Evolutionary conservation across 2,113 vertebrate species (phyloP).

Genomic region (Neomonachus schauinslandi): DNA sequence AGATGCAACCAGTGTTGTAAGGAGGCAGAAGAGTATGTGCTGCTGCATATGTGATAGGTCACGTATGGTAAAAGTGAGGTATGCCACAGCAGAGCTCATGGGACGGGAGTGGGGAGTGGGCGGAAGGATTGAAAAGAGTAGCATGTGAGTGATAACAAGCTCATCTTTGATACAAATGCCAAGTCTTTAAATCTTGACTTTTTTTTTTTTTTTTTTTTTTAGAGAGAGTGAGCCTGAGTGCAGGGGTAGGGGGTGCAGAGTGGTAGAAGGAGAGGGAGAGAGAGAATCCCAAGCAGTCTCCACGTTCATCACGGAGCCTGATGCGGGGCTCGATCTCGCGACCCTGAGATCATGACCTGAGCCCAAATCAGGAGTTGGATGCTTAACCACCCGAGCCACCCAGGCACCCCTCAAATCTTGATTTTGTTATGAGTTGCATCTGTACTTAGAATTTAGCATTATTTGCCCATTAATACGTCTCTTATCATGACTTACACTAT

Average conservation of each 20-base stretch:
- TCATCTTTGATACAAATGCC: background rate
- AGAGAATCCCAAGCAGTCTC: background rate
- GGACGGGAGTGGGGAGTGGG: background rate
- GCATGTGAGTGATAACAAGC: background rate
- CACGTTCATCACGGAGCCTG: rapidly evolving
- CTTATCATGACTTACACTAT: background rate
- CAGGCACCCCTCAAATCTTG: background rate
- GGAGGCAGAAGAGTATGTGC: background rate
- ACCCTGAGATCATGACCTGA: background rate
- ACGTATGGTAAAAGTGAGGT: rapidly evolving
- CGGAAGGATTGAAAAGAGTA: background rate
- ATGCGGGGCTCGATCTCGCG: background rate
- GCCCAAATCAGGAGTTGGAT: background rate
- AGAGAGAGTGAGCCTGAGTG: background rate
- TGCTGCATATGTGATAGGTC: background rate
- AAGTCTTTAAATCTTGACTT: background rate
- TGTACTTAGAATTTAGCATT: conserved; percentile 21
- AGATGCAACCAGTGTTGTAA: background rate
- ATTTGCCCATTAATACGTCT: conserved; percentile 5
- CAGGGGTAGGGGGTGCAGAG: background rate
- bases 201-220: background rate
- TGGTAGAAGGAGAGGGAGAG: background rate
- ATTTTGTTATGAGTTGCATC: background rate
- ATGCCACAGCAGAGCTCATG: background rate
- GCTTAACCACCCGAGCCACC: background rate